Conservation (phyloP, 1,140 invertebrate species). For the Drosophila obscura region DNA sequence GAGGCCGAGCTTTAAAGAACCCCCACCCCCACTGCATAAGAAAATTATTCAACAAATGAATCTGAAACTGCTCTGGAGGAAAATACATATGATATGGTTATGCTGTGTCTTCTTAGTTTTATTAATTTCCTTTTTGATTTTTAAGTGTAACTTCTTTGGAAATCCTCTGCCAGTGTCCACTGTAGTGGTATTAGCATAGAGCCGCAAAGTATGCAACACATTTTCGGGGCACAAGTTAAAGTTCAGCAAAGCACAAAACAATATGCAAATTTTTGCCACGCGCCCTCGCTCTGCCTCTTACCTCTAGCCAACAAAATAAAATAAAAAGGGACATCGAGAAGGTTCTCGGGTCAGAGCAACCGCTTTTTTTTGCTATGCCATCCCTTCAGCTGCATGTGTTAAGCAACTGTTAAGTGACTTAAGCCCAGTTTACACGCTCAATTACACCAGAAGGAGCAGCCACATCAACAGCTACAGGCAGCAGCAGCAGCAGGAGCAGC, state of each 20-base stretch:
- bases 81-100: neutral
- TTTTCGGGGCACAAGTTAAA: constrained; percentile 66
- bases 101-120: too few relatives aligned
- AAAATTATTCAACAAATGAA: neutral
- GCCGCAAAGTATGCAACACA: constrained; percentile 79
- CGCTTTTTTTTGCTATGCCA: constrained; percentile 45
- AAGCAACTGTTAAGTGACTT: constrained; percentile 75
- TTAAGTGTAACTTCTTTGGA: too few relatives aligned
- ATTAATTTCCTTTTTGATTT: too few relatives aligned
- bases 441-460: constrained; percentile 44
- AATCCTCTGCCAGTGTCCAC: constrained; percentile 7
- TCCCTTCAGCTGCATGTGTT: constrained; percentile 55
- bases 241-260: constrained; percentile 69
- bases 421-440: constrained; percentile 65
- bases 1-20: neutral
- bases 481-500: constrained; percentile 3
- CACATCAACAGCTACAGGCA: constrained; percentile 12
- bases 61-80: neutral
- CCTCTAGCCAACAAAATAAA: neutral
- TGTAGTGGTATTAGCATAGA: constrained; percentile 73
- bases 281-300: constrained; percentile 3
- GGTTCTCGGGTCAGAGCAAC: constrained; percentile 59
- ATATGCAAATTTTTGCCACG: constrained; percentile 65
- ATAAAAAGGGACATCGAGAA: constrained; percentile 26
- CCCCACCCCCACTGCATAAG: neutral